Evolutionary conservation across 2,113 vertebrate species (phyloP).

Genomic region (Hassar affinis): DNA sequence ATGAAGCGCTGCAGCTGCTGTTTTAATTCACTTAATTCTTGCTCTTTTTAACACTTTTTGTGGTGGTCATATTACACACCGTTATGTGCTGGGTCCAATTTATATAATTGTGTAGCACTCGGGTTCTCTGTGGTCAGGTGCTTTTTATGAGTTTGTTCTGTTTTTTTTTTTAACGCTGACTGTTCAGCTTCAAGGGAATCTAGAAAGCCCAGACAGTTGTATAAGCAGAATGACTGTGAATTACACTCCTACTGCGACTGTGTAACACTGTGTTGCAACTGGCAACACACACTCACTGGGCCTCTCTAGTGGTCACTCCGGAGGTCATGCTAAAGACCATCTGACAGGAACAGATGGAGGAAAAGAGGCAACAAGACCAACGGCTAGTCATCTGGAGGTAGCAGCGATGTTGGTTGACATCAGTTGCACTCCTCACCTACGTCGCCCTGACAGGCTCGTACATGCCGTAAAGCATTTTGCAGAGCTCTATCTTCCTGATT

Average conservation of each 20-base stretch:
- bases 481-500: neutral
- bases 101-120: neutral
- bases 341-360: slow-evolving; percentile 56
- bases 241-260: neutral
- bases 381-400: slow-evolving; percentile 37
- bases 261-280: too few species aligned
- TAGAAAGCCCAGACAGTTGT: neutral
- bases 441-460: neutral
- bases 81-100: too few species aligned
- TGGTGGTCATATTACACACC: too few species aligned
- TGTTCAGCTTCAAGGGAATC: neutral
- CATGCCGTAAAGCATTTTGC: neutral
- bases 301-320: slow-evolving; percentile 28
- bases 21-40: too few species aligned
- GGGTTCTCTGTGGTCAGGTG: neutral
- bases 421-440: neutral
- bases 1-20: too few species aligned
- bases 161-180: neutral
- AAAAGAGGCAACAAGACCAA: slow-evolving; percentile 42
- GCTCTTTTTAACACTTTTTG: too few species aligned
- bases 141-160: neutral
- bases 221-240: neutral
- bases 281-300: neutral
- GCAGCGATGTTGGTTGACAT: slow-evolving; percentile 41
- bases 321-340: slow-evolving; percentile 50